Base-by-base conservation (phyloP, 2,113 vertebrate species). In the Zosterops borbonicus region DNA sequence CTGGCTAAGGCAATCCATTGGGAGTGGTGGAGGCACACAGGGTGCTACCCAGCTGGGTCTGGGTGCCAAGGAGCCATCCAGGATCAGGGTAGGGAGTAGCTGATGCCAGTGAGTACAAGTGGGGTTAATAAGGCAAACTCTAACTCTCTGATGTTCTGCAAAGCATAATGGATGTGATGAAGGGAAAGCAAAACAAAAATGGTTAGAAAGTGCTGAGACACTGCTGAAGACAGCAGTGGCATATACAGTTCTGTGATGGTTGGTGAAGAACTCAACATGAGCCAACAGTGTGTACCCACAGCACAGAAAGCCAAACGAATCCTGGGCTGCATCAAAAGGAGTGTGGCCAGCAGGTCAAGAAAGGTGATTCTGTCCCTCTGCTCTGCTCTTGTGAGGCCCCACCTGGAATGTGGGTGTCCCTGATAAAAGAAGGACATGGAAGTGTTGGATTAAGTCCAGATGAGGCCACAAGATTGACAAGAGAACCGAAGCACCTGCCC, bases 1-100 rank as follows among this genome's bases (percentile, higher is more conserved):
- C n/a, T 20, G 35, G 31, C 28, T 11, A 7, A 53, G 13, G 21
- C 24, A 22, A 2, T 17, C 35, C 28, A 6, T 0, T 14, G 19
- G 50, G 55, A 79, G 41, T 0, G 0, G 20, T 2, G 3, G 16
- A 58, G 29, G 9, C 28, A 50, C 2, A 3, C 6, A 50, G 9
- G 12, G 28, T 39, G 53, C 25, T 64, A 15, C 10, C 12, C 14
- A 5, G 28, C 37, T 18, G 31, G 14, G 21, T 37, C 41, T 46
- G 77, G 28, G 21, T 69, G 62, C 53, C 58, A 50, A 44, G 46
- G 35, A 65, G 25, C 15, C 12, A 4, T 25, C 24, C 3, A 0
- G 7, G 12, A 29, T 18, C n/a, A 15, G 25, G 13, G 7, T 3
- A 75, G 39, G 46, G 3, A 22, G 56, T 11, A 83, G 56, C 39